Evolutionary conservation across 2,888 invertebrate species (phyloP).

Genomic region (Heliconius hortense): DNA sequence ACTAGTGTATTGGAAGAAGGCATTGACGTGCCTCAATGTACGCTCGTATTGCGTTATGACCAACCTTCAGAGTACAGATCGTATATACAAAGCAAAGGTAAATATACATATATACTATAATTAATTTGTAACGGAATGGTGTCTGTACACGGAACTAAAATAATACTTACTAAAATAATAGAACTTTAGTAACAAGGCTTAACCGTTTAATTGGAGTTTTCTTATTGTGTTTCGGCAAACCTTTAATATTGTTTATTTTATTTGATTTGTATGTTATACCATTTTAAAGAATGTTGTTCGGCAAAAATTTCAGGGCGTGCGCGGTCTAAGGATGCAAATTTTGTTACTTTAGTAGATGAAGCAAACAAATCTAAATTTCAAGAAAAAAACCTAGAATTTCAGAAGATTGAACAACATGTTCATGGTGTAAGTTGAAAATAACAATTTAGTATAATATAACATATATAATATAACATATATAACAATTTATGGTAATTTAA

Average conservation of each 20-base stretch:
- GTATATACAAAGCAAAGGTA: conserved; percentile 94
- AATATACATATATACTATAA: not conserved
- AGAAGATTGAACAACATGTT: conserved; percentile 79
- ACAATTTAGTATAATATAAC: not conserved
- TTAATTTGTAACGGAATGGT: too few species aligned
- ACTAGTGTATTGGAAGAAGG: conserved; percentile 95
- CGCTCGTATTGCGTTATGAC: conserved; percentile 89
- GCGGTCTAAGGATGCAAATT: conserved; percentile 83
- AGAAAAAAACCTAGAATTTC: conserved; percentile 68
- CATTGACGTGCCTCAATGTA: conserved; percentile 91
- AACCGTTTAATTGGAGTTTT: too few species aligned
- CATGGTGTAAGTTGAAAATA: conserved; percentile 56
- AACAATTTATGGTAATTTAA: not conserved
- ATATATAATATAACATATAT: too few species aligned
- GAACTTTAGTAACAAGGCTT: too few species aligned
- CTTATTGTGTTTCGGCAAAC: too few species aligned
- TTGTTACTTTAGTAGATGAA: conserved; percentile 77
- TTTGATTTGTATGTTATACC: too few species aligned
- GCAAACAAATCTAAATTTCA: conserved; percentile 54
- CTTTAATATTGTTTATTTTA: too few species aligned
- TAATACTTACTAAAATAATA: too few species aligned
- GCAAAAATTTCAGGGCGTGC: conserved; percentile 83
- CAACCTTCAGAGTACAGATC: conserved; percentile 87
- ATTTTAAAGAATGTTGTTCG: too few species aligned
- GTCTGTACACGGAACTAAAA: too few species aligned